Base-by-base conservation (phyloP, 2,797 vertebrate species). In the Geotrypetes seraphini region DNA sequence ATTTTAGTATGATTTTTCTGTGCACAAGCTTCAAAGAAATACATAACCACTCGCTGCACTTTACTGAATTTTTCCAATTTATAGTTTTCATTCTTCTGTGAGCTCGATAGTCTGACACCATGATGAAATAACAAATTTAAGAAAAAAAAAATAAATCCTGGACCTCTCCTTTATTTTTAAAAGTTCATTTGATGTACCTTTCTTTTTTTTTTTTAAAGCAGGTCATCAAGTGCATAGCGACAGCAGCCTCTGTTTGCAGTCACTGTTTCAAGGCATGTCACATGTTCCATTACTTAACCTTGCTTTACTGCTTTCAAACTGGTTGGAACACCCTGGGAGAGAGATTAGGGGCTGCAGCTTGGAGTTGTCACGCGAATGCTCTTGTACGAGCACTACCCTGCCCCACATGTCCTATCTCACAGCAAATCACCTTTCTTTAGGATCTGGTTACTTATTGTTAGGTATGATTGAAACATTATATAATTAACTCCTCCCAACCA, bases 221-320 rank as follows among this genome's bases (percentile, higher is more conserved):
- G 77, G 85, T 85, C 89, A 87, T 86, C 88, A 89, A 86, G 87
- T 88, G 84, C 89, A 87, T 86, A 81, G 87, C 88, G 89, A 88
- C 83, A 85, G 87, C 90, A 91, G 89, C 87, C 89, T 89, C 87
- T 91, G 87, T 87, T 87, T 78, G 75, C 88, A 82, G 83, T 84
- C 88, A 88, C 92, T 97, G 96, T 97, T 97, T 93, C 90, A 85
- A 89, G 90, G 89, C 79, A 72, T 86, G 87, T 96, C 92, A 97
- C 89, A 87, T 96, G 92, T 89, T 87, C n/a, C 78, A 84, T 97
- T 97, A 96, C 89, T 94, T 97, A 97, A 97, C 89, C 89, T 85
- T 86, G 92, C 92, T 92, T 92, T 86, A 94, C 89, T 90, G 92
- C 90, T 94, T 88, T 88, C 87, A 90, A 95, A 96, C 89, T 89